Evolutionary conservation across 2,113 vertebrate species (phyloP).

Genomic region (Cochlearius cochlearius): DNA sequence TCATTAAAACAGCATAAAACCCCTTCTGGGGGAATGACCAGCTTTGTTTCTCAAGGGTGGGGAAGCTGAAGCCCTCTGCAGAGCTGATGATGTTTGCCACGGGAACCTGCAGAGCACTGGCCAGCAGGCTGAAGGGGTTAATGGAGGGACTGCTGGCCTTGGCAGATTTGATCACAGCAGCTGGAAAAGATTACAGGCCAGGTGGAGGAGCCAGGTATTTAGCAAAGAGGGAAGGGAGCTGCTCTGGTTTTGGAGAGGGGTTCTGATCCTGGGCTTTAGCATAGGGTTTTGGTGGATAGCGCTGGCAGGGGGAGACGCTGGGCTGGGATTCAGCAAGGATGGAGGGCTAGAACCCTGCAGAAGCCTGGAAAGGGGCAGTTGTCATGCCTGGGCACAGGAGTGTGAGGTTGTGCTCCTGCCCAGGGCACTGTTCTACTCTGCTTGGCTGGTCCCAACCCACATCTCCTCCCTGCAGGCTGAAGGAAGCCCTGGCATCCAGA

Average conservation of each 20-base stretch:
- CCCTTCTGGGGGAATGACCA: not conserved
- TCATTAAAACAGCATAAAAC: not conserved
- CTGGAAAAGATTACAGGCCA: not conserved
- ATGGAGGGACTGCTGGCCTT: not conserved
- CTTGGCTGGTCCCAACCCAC: not conserved
- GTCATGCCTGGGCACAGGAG: not conserved
- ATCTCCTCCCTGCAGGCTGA: not conserved
- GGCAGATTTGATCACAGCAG: not conserved
- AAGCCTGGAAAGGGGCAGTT: not conserved
- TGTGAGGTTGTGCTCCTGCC: not conserved
- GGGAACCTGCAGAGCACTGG: not conserved
- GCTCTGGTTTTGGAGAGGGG: not conserved
- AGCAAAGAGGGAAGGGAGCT: not conserved
- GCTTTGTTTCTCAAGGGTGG: not conserved
- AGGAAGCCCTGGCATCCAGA: not conserved
- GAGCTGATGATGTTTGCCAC: not conserved
- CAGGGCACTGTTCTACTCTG: accelerated
- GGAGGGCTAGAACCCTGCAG: not conserved
- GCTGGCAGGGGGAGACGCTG: not conserved
- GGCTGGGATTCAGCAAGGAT: not conserved
- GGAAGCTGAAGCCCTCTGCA: not conserved
- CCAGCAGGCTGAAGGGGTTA: not conserved
- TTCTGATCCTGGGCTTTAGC: not conserved
- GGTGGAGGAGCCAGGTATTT: not conserved
- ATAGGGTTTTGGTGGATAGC: accelerated